Evolutionary conservation across 1,140 invertebrate genomes (phyloP).

Genomic region (Drosophila trapezifrons): DNA sequence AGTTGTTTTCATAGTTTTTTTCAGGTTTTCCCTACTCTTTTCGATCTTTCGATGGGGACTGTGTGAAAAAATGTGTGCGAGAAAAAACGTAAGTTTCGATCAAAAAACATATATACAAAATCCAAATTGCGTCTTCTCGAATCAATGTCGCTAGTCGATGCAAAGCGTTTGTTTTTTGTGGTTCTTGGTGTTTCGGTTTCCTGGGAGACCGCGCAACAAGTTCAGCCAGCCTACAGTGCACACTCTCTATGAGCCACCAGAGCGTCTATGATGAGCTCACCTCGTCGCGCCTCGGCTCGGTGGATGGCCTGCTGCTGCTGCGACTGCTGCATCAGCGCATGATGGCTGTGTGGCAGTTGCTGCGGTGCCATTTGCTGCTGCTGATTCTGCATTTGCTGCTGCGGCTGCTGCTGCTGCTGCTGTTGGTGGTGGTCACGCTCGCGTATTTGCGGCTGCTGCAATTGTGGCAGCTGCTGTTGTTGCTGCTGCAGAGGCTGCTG

Average conservation of each 20-base stretch:
- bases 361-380: slow-evolving; percentile 30
- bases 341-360: slow-evolving; percentile 67
- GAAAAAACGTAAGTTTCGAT: slow-evolving; percentile 5
- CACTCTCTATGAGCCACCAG: slow-evolving; percentile 16
- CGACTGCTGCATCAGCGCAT: slow-evolving; percentile 72
- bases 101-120: slow-evolving; percentile 14
- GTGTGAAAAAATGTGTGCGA: slow-evolving; percentile 4
- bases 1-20: neutral
- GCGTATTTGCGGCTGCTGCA: slow-evolving; percentile 48
- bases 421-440: slow-evolving; percentile 61
- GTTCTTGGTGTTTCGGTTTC: neutral
- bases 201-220: slow-evolving; percentile 40
- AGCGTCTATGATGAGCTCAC: slow-evolving; percentile 51
- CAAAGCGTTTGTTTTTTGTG: slow-evolving; percentile 15
- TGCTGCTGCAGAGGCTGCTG: slow-evolving; percentile 26
- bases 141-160: slow-evolving; percentile 37
- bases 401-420: slow-evolving; percentile 30
- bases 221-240: slow-evolving; percentile 37
- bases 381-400: slow-evolving; percentile 21
- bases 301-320: slow-evolving; percentile 77
- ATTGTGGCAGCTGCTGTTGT: slow-evolving; percentile 34
- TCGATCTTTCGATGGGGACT: neutral
- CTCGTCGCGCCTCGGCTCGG: slow-evolving; percentile 70
- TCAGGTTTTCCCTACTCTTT: neutral
- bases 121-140: slow-evolving; percentile 39